Percentiles rank a stretch among this genome's conserved stretches.
These are phyloP conservation scores for Diorhabda sublineata DNA, from an alignment of 1,140 invertebrate genomes.

Conservation along the genomic window DNA sequence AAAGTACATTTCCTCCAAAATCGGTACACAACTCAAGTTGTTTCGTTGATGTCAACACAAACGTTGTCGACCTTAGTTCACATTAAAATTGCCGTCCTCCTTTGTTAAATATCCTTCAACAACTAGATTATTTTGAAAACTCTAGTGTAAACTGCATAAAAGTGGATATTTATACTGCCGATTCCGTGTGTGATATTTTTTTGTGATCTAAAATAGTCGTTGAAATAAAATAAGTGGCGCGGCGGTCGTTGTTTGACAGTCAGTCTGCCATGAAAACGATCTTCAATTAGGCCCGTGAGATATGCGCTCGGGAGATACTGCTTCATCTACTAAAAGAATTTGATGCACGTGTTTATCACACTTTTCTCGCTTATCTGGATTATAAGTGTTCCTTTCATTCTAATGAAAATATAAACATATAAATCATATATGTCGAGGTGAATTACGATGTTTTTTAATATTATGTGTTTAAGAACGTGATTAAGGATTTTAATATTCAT, in stretches of 20 bases:
- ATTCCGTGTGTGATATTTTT: slow-evolving; percentile 28
- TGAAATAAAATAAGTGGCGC: slow-evolving; percentile 32
- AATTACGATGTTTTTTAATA: no score
- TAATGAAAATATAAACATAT: background rate
- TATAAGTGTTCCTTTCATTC: background rate
- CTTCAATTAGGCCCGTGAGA: slow-evolving; percentile 42
- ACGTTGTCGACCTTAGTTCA: no score
- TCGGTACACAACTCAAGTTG: no score
- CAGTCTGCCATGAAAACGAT: slow-evolving; percentile 41
- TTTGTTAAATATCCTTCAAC: no score
- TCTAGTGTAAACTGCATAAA: background rate
- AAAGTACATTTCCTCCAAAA: no score
- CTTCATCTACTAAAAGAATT: background rate
- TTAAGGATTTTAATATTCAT: no score
- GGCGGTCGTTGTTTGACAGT: slow-evolving; percentile 41
- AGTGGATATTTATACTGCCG: slow-evolving; percentile 20
- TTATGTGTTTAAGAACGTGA: no score
- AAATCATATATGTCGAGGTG: background rate
- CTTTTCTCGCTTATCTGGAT: background rate
- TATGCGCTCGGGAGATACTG: slow-evolving; percentile 23
- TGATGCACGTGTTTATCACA: slow-evolving; percentile 7
- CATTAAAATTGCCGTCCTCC: no score
- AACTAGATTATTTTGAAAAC: no score
- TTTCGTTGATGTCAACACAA: no score
- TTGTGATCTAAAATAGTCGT: slow-evolving; percentile 25